phyloP scores from a whole-genome alignment of 2,113 vertebrate genomes.

The human region GRCh38 chr2:9646001-9646500 shows the following conservation, averaged over 20 bases:
- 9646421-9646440: fast-evolving
- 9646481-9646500: neutral
- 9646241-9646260: neutral
- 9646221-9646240: neutral
- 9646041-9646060: too few species aligned
- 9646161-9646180: too few species aligned
- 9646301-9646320: neutral
- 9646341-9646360: too few species aligned
- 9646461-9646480: neutral
- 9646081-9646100: too few species aligned
- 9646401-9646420: too few species aligned
- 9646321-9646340: neutral
- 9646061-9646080: too few species aligned
- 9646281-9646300: neutral
- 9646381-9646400: neutral
- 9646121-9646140: too few species aligned
- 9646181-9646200: neutral
- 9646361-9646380: neutral
- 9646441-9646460: too few species aligned
- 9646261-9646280: neutral
- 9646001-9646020: too few species aligned
- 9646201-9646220: neutral
- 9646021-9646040: too few species aligned
- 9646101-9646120: too few species aligned
- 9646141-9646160: too few species aligned